Percentiles rank a stretch among this genome's conserved stretches.
Evolutionary conservation across 2,888 invertebrate genomes (phyloP).

Genomic region (Eumerus sabulonum): DNA sequence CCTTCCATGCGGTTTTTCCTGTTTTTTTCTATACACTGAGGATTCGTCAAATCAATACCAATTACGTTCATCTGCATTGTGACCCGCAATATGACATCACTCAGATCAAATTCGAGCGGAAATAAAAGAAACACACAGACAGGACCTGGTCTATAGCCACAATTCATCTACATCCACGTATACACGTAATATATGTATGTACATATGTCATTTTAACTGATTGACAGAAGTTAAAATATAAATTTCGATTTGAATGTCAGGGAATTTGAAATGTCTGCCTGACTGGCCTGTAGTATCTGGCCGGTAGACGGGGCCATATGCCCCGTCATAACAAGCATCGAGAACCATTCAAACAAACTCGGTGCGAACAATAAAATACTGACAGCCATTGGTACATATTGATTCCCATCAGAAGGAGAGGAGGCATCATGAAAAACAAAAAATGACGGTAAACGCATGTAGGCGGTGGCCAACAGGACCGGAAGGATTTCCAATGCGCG

Average conservation of each 20-base stretch:
- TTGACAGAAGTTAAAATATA: slow-evolving; percentile 60
- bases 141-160: too few species aligned
- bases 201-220: slow-evolving; percentile 37
- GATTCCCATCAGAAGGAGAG: slow-evolving; percentile 60
- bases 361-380: slow-evolving; percentile 64
- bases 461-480: background rate
- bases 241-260: slow-evolving; percentile 29
- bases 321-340: slow-evolving; percentile 21
- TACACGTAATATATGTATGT: slow-evolving; percentile 7
- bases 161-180: too few species aligned
- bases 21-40: slow-evolving; percentile 24
- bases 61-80: slow-evolving; percentile 58
- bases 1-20: too few species aligned
- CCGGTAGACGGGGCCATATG: too few species aligned
- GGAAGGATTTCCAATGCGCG: slow-evolving; percentile 5
- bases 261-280: slow-evolving; percentile 31
- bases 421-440: slow-evolving; percentile 17
- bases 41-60: slow-evolving; percentile 56
- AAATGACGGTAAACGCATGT: slow-evolving; percentile 5
- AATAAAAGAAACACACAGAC: background rate
- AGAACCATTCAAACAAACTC: slow-evolving; percentile 51
- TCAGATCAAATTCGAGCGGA: slow-evolving; percentile 5
- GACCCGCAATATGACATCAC: slow-evolving; percentile 59
- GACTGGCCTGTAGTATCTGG: too few species aligned
- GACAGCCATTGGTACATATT: slow-evolving; percentile 57